Evolutionary conservation across 2,888 invertebrate genomes (phyloP).

Genomic region (Conus canariensis): DNA sequence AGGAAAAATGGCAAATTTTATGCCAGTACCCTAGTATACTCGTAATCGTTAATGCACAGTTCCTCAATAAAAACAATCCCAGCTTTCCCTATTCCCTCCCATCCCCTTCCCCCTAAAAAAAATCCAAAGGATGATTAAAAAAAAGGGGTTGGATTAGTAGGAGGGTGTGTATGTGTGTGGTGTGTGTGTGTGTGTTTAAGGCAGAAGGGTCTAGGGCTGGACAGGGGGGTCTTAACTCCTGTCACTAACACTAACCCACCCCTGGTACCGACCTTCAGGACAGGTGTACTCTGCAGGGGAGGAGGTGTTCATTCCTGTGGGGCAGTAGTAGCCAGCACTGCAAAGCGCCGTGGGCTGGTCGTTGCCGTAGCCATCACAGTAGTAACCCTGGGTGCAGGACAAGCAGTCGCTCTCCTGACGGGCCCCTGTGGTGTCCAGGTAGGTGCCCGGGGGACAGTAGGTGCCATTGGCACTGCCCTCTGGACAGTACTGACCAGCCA

Average conservation of each 20-base stretch:
- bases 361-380: constrained; percentile 75
- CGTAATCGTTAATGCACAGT: too few relatives aligned
- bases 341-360: constrained; percentile 64
- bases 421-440: constrained; percentile 71
- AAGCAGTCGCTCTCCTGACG: constrained; percentile 65
- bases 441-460: constrained; percentile 70
- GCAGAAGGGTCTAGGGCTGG: too few relatives aligned
- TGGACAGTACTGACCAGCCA: constrained; percentile 69
- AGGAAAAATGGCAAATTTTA: too few relatives aligned
- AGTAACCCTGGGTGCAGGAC: constrained; percentile 69
- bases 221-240: too few relatives aligned
- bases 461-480: constrained; percentile 66
- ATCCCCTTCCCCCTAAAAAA: too few relatives aligned
- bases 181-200: too few relatives aligned
- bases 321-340: constrained; percentile 73
- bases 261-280: constrained; percentile 65
- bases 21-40: too few relatives aligned
- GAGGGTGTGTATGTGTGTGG: too few relatives aligned
- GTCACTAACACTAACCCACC: not conserved
- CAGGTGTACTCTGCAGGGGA: constrained; percentile 70
- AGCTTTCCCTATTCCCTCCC: too few relatives aligned
- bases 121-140: too few relatives aligned
- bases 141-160: too few relatives aligned
- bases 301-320: constrained; percentile 67
- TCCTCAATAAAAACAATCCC: too few relatives aligned